phyloP scores from a whole-genome alignment of 2,888 invertebrate genomes.

The Sipunculus nudus region DNA sequence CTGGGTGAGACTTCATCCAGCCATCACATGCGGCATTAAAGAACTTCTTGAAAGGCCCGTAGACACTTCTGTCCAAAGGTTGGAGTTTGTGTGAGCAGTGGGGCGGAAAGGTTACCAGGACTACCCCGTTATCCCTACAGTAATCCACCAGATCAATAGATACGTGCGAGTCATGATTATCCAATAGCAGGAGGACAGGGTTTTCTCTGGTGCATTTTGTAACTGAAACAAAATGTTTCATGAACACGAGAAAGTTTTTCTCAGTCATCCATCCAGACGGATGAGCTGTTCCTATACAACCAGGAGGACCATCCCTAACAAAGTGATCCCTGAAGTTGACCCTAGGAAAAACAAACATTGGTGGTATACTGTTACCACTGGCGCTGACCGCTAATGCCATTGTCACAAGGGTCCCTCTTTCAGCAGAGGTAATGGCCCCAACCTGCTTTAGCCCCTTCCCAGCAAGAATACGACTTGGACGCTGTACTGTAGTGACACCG shows the following conservation, averaged over 20 bases:
- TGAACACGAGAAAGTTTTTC: conserved; percentile 45
- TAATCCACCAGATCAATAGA: conserved; percentile 45
- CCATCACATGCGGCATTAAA: conserved; percentile 47
- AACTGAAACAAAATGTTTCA: conserved; percentile 53
- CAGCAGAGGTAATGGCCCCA: conserved; percentile 13
- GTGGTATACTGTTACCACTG: conserved; percentile 14
- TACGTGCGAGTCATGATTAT: conserved; percentile 54
- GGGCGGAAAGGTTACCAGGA: conserved; percentile 63
- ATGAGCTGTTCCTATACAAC: no score
- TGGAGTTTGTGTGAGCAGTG: conserved; percentile 66
- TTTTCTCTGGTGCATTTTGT: conserved; percentile 44
- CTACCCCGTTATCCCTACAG: conserved; percentile 59
- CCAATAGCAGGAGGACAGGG: conserved; percentile 48
- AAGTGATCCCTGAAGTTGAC: conserved; percentile 9
- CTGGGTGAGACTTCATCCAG: conserved; percentile 59
- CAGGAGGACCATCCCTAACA: no score
- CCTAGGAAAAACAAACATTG: conserved; percentile 5
- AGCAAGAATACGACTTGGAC: conserved; percentile 15
- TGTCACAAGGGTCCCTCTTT: conserved; percentile 15
- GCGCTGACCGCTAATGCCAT: conserved; percentile 5
- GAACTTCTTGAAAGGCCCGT: conserved; percentile 62
- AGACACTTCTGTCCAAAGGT: conserved; percentile 65
- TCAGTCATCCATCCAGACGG: conserved; percentile 55
- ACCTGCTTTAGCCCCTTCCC: conserved; percentile 7
- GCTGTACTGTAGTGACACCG: conserved; percentile 19